phyloP scores from a whole-genome alignment of 1,140 invertebrate species.

The Aphaenogaster floridana region DNA sequence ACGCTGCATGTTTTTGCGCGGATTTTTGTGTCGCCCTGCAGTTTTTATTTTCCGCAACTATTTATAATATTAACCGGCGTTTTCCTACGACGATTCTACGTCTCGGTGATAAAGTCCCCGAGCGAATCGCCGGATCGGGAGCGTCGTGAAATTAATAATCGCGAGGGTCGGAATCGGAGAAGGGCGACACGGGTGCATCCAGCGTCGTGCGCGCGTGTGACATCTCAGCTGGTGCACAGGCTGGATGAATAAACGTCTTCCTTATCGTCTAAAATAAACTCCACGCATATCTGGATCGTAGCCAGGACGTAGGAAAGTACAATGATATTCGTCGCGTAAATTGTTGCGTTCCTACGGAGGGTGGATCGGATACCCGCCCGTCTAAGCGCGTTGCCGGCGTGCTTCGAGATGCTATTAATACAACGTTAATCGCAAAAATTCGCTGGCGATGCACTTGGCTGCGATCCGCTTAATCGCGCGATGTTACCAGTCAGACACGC shows the following conservation, averaged over 20 bases:
- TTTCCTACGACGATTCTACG: not conserved
- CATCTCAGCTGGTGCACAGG: slow-evolving; percentile 83
- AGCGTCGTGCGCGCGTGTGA: slow-evolving; percentile 82
- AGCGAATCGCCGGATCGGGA: slow-evolving; percentile 47
- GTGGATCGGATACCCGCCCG: slow-evolving; percentile 33
- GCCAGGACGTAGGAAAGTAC: slow-evolving; percentile 84
- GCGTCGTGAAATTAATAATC: slow-evolving; percentile 71
- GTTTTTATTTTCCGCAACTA: slow-evolving; percentile 30
- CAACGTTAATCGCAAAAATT: slow-evolving; percentile 36
- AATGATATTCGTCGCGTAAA: slow-evolving; percentile 83
- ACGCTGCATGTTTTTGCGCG: slow-evolving; percentile 44
- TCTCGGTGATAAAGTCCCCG: not conserved
- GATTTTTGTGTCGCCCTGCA: slow-evolving; percentile 35
- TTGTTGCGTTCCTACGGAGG: slow-evolving; percentile 71
- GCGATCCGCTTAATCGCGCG: not conserved
- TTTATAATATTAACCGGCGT: not conserved
- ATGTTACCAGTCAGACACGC: not conserved
- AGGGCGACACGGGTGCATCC: slow-evolving; percentile 72
- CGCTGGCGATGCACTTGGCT: slow-evolving; percentile 33
- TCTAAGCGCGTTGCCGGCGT: slow-evolving; percentile 16
- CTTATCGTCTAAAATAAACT: slow-evolving; percentile 87
- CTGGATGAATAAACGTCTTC: slow-evolving; percentile 86
- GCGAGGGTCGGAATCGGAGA: not conserved
- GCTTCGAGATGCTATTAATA: slow-evolving; percentile 33
- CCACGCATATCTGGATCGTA: slow-evolving; percentile 84